phyloP scores from a whole-genome alignment of 2,888 invertebrate species.

The Drosophila siamana region DNA sequence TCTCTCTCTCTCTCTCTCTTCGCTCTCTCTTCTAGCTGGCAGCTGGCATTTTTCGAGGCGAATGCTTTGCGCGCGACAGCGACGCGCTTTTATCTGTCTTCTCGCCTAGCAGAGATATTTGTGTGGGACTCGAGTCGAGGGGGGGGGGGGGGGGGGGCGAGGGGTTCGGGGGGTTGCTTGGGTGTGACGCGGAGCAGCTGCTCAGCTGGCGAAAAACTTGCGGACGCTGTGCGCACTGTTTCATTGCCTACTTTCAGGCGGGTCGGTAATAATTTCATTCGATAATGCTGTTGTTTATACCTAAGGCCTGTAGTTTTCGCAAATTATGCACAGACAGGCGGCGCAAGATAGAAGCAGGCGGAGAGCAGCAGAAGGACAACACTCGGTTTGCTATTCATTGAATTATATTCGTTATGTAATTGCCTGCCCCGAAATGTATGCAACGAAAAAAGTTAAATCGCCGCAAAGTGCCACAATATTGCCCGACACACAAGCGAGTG shows the following conservation, averaged over 20 bases:
- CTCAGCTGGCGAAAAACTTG: conserved; percentile 12
- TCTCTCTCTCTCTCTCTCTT: too few species aligned
- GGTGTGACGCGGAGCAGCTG: conserved; percentile 36
- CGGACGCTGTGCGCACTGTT: conserved; percentile 1
- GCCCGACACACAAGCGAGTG: conserved; percentile 4
- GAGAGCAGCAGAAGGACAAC: conserved; percentile 6
- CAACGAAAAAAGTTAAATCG: conserved; percentile 53
- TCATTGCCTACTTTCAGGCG: conserved; percentile 30
- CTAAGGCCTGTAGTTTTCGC: conserved; percentile 27
- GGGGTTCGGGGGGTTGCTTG: background rate
- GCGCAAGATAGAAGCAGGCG: background rate
- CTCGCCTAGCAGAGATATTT: background rate
- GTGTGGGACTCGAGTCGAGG: too few species aligned
- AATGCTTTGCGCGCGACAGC: conserved; percentile 26
- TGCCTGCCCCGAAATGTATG: conserved; percentile 47
- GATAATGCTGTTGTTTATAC: conserved; percentile 37
- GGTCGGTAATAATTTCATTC: conserved; percentile 41
- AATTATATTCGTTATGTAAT: conserved; percentile 72
- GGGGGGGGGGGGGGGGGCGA: too few species aligned
- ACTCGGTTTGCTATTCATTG: conserved; percentile 66
- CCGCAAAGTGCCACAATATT: conserved; percentile 57
- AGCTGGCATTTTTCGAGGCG: conserved; percentile 25
- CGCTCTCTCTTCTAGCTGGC: conserved; percentile 12
- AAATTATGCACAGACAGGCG: conserved; percentile 35
- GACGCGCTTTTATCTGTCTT: conserved; percentile 11